Evolutionary conservation across 2,113 vertebrate genomes (phyloP).

Genomic region (Vicugna pacos): DNA sequence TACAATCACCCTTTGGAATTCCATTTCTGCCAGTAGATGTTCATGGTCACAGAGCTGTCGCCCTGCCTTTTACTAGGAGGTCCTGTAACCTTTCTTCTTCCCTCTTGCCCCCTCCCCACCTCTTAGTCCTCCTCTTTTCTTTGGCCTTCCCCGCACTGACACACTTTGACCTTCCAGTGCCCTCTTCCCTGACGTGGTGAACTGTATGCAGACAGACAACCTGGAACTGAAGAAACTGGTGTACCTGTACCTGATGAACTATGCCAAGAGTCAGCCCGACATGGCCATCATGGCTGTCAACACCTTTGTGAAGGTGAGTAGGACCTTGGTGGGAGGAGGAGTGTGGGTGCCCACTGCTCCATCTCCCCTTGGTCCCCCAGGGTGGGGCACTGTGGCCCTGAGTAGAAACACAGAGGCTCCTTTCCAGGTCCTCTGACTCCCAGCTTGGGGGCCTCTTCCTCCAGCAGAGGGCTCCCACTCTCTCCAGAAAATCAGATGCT

Average conservation of each 20-base stretch:
- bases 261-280: slow-evolving; percentile 99
- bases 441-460: neutral
- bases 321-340: too few species aligned
- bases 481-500: neutral
- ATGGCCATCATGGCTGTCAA: slow-evolving; percentile 99
- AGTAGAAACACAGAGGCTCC: neutral
- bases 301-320: slow-evolving; percentile 97
- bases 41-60: neutral
- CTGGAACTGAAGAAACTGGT: slow-evolving; percentile 99
- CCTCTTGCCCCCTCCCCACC: neutral
- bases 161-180: slow-evolving; percentile 88
- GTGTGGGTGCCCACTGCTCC: rapidly evolving
- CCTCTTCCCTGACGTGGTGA: slow-evolving; percentile 98
- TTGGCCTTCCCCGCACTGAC: neutral
- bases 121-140: neutral
- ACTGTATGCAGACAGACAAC: slow-evolving; percentile 99
- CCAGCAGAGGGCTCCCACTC: slow-evolving; percentile 63
- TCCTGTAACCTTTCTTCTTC: neutral
- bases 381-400: neutral
- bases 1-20: neutral
- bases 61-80: neutral
- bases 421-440: neutral
- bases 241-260: slow-evolving; percentile 99
- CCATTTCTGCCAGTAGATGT: neutral
- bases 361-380: neutral